phyloP scores from a whole-genome alignment of 1,140 invertebrate species.

The Pollicipes pollicipes region DNA sequence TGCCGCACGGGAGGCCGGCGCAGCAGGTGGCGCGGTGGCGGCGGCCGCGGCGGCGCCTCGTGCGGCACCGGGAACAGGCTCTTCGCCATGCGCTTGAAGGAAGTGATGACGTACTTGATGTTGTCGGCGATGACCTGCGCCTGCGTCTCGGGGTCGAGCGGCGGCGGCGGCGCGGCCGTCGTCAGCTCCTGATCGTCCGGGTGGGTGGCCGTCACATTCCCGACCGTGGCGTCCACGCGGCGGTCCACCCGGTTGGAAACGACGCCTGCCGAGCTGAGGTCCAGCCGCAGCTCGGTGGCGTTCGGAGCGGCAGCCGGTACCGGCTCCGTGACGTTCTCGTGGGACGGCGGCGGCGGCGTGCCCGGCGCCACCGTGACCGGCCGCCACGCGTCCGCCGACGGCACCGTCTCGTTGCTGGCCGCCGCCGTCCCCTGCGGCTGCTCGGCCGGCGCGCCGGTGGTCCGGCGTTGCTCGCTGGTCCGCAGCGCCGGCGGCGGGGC shows the following conservation, averaged over 20 bases:
- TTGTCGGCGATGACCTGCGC: constrained; percentile 4
- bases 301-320: too few relatives aligned
- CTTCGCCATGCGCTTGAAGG: constrained; percentile 2
- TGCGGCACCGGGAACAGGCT: not conserved
- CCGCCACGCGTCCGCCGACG: too few relatives aligned
- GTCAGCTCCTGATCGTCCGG: not conserved
- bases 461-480: not conserved
- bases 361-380: too few relatives aligned
- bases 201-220: not conserved
- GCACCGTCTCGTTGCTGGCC: too few relatives aligned
- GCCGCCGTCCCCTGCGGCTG: too few relatives aligned
- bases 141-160: not conserved
- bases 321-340: too few relatives aligned
- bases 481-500: not conserved
- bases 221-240: not conserved
- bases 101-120: constrained; percentile 1
- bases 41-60: too few relatives aligned
- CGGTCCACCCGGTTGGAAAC: not conserved
- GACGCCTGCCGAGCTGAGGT: not conserved
- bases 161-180: not conserved
- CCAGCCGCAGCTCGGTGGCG: too few relatives aligned
- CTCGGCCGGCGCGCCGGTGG: not conserved
- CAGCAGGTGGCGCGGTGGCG: not conserved
- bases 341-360: too few relatives aligned
- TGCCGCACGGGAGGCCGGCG: not conserved